A percentile compares a stretch with the other conserved stretches of the same genome.
These are phyloP conservation scores for Rallus crepitans DNA, from an alignment of 2,797 vertebrate genomes.

Conservation along the genomic window DNA sequence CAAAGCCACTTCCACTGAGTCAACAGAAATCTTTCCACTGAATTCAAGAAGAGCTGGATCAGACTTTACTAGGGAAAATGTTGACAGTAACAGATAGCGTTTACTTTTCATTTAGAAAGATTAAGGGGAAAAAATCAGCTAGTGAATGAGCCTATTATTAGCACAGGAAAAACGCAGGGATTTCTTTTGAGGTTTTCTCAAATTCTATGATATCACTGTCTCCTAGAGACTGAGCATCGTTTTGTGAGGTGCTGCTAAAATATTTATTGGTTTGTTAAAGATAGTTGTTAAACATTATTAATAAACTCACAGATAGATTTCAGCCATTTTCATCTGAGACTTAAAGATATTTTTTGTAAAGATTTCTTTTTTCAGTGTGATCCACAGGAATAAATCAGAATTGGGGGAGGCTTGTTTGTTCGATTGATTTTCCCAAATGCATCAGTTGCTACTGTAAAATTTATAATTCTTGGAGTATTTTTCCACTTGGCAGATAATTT, in stretches of 20 bases:
- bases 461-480: background rate
- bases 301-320: background rate
- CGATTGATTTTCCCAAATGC: background rate
- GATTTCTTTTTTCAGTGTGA: background rate
- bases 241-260: background rate
- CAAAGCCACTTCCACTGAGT: conserved; percentile 69
- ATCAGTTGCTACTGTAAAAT: background rate
- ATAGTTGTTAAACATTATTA: background rate
- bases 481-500: conserved; percentile 22
- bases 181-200: conserved; percentile 54
- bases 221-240: conserved; percentile 24
- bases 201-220: conserved; percentile 55
- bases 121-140: conserved; percentile 61
- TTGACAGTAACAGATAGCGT: conserved; percentile 52
- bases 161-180: conserved; percentile 7
- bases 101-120: conserved; percentile 67
- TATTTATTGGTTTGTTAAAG: background rate
- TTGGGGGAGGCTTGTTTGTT: background rate
- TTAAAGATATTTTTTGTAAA: background rate
- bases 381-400: background rate
- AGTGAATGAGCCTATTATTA: conserved; percentile 63
- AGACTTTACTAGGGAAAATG: conserved; percentile 68
- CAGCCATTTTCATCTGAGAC: background rate
- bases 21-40: conserved; percentile 72
- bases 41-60: conserved; percentile 59